Evolutionary conservation across 2,888 invertebrate species (phyloP).

Genomic region (Drosophila differens): DNA sequence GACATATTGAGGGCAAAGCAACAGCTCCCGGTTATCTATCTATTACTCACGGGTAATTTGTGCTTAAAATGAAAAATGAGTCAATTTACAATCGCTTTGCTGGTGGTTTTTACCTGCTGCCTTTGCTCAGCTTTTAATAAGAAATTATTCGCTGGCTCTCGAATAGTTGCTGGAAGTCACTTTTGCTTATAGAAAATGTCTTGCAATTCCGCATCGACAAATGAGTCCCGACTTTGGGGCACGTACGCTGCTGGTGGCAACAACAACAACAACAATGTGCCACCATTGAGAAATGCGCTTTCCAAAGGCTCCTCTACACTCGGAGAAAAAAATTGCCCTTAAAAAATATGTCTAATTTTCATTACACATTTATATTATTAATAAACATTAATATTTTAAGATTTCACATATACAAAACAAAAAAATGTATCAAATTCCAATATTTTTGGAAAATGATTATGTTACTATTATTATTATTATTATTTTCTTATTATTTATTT

Average conservation of each 20-base stretch:
- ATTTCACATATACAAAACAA: background rate
- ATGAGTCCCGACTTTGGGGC: slow-evolving; percentile 61
- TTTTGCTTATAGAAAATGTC: slow-evolving; percentile 70
- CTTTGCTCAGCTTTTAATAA: slow-evolving; percentile 63
- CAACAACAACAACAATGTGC: slow-evolving; percentile 23
- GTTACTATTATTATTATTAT: background rate
- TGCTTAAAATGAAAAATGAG: slow-evolving; percentile 73
- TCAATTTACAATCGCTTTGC: slow-evolving; percentile 66
- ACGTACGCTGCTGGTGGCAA: slow-evolving; percentile 51
- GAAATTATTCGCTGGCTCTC: slow-evolving; percentile 61
- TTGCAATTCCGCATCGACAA: slow-evolving; percentile 73
- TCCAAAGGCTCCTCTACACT: slow-evolving; percentile 42
- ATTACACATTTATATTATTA: background rate
- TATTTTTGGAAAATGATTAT: background rate
- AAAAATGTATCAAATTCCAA: background rate
- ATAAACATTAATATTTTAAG: background rate
- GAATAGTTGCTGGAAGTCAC: slow-evolving; percentile 62
- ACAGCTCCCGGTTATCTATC: slow-evolving; percentile 29
- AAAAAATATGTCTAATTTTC: background rate
- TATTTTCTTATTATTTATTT: background rate
- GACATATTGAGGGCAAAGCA: slow-evolving; percentile 67
- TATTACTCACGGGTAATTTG: slow-evolving; percentile 31
- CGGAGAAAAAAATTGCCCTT: slow-evolving; percentile 21
- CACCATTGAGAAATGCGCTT: slow-evolving; percentile 58
- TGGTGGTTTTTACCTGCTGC: slow-evolving; percentile 24